Evolutionary conservation across 2,888 invertebrate genomes (phyloP), one percentile per base, ranked within the genome.

Genomic region (Heteropelma amictum): DNA sequence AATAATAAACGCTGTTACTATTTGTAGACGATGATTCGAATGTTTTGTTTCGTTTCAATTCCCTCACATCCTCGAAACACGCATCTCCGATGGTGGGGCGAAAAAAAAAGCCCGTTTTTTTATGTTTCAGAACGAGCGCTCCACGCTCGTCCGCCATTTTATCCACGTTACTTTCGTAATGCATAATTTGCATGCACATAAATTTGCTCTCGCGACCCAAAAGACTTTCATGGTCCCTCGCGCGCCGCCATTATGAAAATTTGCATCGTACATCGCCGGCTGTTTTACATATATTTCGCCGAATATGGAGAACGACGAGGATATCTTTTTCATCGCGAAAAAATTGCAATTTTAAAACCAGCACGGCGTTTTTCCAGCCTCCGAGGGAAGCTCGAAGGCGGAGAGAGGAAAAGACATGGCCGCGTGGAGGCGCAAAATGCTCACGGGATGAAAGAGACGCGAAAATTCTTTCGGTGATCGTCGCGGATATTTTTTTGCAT

Each of bases 1-100:
- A 87, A 83, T 78, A 88, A 88, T 88, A 89, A 88, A 89, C 81
- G 87, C 89, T 89, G 89, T 89, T 89, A 89, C 87, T 80, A 88
- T 89, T 88, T 89, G 86, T 89, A 87, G 35, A 38, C 3, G 35
- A 38, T 38, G 35, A 38, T 38, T 38, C 10, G 12, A n/a, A n/a
- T n/a, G n/a, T n/a, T 38, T 38, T 38, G 12, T 1, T 1, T 49
- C 5, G 6, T 12, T 26, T 26, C 12, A 10, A 6, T 49, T 12
- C 12, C 14, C 12, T 12, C 23, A 5, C 10, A 1, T 3, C 14
- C 4, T n/a, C 19, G 17, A 17, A 42, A 6, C 14, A 4, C 35
- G 23, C 10, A 40, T n/a, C n/a, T n/a, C n/a, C n/a, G n/a, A n/a
- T n/a, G n/a, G n/a, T n/a, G n/a, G n/a, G n/a, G n/a, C n/a, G n/a